Percentiles rank a stretch among this genome's conserved stretches.
phyloP scores from a whole-genome alignment of 2,113 vertebrate genomes.

The Bos indicus region DNA sequence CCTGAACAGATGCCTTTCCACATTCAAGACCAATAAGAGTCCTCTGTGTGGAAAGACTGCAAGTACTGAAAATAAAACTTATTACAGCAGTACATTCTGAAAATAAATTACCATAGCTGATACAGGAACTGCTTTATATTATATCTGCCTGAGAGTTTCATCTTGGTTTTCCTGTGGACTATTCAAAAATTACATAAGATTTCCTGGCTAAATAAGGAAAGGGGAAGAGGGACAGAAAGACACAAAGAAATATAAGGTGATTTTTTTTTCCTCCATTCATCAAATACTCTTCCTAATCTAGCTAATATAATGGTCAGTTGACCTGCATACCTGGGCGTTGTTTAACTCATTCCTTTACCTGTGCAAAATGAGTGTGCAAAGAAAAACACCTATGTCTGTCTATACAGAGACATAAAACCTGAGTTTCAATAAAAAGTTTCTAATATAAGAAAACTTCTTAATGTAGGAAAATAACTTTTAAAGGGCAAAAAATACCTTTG shows the following conservation, averaged over 20 bases:
- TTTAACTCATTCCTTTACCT: conserved; percentile 25
- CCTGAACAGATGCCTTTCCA: conserved; percentile 30
- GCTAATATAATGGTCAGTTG: not conserved
- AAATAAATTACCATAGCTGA: not conserved
- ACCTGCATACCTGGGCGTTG: not conserved
- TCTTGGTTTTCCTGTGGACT: conserved; percentile 33
- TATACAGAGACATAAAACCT: conserved; percentile 65
- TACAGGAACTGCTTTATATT: conserved; percentile 25
- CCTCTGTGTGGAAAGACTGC: conserved; percentile 32
- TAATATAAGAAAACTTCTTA: conserved; percentile 44
- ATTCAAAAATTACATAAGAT: not conserved
- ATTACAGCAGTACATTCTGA: conserved; percentile 26
- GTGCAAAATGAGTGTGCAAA: conserved; percentile 60
- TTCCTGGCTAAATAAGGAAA: not conserved
- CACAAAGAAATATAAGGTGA: conserved; percentile 30
- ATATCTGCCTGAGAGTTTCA: conserved; percentile 50
- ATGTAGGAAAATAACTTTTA: conserved; percentile 48
- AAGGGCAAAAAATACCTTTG: conserved; percentile 73
- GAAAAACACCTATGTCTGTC: conserved; percentile 32
- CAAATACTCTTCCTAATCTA: not conserved
- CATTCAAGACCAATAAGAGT: not conserved
- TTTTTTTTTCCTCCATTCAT: conserved; percentile 1
- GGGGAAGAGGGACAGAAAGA: not conserved
- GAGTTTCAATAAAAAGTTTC: conserved; percentile 61
- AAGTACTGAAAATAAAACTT: conserved; percentile 50